Percentiles rank a stretch among this genome's conserved stretches.
Conservation (phyloP, 1,140 invertebrate genomes). For the Anoplolepis gracilipes region DNA sequence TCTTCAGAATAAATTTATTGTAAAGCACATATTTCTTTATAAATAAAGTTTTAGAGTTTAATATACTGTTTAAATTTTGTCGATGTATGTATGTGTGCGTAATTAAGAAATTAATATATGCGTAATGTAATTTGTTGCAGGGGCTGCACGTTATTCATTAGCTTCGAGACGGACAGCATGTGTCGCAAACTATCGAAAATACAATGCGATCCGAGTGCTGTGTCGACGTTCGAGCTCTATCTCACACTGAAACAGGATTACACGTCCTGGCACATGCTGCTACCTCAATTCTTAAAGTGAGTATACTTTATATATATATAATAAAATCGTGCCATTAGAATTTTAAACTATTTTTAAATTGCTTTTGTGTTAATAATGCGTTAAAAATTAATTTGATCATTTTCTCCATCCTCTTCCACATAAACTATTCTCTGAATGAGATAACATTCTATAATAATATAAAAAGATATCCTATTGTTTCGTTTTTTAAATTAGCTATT, state of each 20-base stretch:
- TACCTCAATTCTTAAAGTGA: constrained; percentile 95
- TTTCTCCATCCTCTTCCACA: not conserved
- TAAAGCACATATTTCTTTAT: not conserved
- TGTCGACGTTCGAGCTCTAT: constrained; percentile 94
- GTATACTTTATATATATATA: constrained; percentile 79
- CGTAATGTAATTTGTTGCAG: constrained; percentile 80
- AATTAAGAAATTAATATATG: constrained; percentile 11
- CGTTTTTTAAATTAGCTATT: not conserved
- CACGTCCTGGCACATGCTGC: constrained; percentile 92
- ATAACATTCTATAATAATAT: constrained; percentile 8
- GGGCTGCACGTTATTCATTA: constrained; percentile 91
- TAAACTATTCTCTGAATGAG: not conserved
- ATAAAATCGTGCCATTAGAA: not conserved
- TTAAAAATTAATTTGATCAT: not conserved
- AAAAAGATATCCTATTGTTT: not conserved
- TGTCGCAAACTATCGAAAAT: constrained; percentile 89
- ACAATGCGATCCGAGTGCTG: constrained; percentile 93
- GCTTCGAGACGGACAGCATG: constrained; percentile 89
- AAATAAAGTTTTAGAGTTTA: not conserved
- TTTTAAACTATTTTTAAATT: constrained; percentile 32
- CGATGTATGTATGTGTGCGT: not conserved
- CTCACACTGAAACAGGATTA: constrained; percentile 93
- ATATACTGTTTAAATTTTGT: not conserved
- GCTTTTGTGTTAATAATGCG: not conserved
- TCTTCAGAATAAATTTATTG: not conserved